A percentile compares a stretch with the other conserved stretches of the same genome.
Evolutionary conservation across 2,113 vertebrate species (phyloP).

Genomic region (Brachirus orientalis): DNA sequence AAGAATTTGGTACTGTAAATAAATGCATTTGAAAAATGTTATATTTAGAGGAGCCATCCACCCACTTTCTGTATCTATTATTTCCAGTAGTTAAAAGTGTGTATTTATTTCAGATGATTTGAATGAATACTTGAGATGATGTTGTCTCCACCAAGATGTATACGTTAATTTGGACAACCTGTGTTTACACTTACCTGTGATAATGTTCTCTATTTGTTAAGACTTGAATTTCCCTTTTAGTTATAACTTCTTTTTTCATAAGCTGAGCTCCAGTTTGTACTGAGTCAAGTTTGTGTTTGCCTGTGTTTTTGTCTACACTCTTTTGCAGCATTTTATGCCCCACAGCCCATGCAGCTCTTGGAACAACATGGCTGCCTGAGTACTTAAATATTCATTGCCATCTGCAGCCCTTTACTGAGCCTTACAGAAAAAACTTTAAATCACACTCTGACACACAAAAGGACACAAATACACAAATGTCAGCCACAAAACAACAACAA

Average conservation of each 20-base stretch:
- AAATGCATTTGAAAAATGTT: background rate
- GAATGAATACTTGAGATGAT: no score
- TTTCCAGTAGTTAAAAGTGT: no score
- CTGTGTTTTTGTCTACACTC: background rate
- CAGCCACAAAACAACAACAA: slow-evolving; percentile 12
- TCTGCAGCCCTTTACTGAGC: slow-evolving; percentile 42
- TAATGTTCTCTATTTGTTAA: slow-evolving; percentile 3
- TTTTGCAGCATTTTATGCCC: slow-evolving; percentile 27
- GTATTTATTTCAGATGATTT: no score
- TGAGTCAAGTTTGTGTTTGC: background rate
- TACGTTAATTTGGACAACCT: no score
- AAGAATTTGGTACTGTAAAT: background rate
- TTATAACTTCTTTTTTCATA: no score
- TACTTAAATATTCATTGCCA: slow-evolving; percentile 23
- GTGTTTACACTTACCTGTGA: no score
- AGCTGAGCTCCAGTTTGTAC: slow-evolving; percentile 6
- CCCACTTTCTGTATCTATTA: no score
- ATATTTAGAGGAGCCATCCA: no score
- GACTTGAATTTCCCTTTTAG: slow-evolving; percentile 12
- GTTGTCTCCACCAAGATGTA: no score
- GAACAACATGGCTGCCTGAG: slow-evolving; percentile 57
- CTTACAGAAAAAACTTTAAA: slow-evolving; percentile 3
- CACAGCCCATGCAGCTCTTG: slow-evolving; percentile 1
- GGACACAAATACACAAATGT: slow-evolving; percentile 2
- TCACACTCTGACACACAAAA: slow-evolving; percentile 22